phyloP scores from a whole-genome alignment of 2,888 invertebrate genomes.

The Synergus gifuensis region DNA sequence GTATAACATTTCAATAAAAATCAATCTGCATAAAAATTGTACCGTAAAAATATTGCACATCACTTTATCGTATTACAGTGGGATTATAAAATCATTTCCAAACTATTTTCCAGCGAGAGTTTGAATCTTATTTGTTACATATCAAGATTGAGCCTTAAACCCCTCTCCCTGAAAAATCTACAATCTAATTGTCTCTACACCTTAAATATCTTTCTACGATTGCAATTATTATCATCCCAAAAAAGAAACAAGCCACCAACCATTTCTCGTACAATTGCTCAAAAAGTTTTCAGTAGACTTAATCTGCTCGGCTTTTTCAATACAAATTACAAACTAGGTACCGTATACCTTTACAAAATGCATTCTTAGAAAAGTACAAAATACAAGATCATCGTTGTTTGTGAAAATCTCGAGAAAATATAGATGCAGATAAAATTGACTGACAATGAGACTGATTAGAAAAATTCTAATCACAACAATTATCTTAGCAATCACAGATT shows the following conservation, averaged over 20 bases:
- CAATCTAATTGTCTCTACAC: constrained; percentile 40
- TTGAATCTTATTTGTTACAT: constrained; percentile 2
- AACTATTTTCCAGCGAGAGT: constrained; percentile 43
- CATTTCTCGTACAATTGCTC: background rate
- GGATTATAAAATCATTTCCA: constrained; percentile 14
- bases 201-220: background rate
- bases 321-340: constrained; percentile 55
- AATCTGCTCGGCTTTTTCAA: background rate
- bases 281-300: background rate
- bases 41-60: constrained; percentile 72
- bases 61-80: constrained; percentile 43
- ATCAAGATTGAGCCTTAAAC: constrained; percentile 41
- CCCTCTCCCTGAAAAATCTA: constrained; percentile 43
- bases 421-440: constrained; percentile 7
- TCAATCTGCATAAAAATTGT: constrained; percentile 53
- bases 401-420: constrained; percentile 13
- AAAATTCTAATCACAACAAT: background rate
- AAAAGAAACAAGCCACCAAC: constrained; percentile 1
- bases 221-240: background rate
- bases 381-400: constrained; percentile 59
- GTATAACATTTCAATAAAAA: constrained; percentile 42
- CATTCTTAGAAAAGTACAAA: constrained; percentile 74
- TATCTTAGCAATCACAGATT: constrained; percentile 30
- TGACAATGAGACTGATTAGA: constrained; percentile 32
- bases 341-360: constrained; percentile 68